phyloP scores from a whole-genome alignment of 2,113 vertebrate genomes.

The Pterocles gutturalis region DNA sequence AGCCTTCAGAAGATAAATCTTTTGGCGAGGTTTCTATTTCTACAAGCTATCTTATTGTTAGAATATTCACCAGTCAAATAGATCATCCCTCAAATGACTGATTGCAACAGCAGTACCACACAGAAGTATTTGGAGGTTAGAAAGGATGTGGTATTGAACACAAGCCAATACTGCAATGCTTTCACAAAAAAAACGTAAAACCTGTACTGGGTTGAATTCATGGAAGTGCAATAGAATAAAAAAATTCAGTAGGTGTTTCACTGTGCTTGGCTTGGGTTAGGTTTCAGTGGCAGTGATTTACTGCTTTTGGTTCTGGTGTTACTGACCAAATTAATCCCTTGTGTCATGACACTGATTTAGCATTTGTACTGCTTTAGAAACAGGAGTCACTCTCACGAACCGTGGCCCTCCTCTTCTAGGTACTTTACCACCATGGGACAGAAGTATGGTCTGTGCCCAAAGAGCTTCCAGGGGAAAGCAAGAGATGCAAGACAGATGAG shows the following conservation, averaged over 20 bases:
- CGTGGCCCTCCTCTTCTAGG: background rate
- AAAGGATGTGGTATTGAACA: background rate
- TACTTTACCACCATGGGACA: background rate
- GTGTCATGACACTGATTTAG: background rate
- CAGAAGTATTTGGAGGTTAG: background rate
- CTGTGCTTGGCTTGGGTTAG: background rate
- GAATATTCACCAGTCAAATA: constrained; percentile 22
- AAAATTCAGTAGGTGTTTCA: background rate
- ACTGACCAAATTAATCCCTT: background rate
- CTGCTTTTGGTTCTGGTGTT: background rate
- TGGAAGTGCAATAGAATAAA: background rate
- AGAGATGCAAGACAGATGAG: background rate
- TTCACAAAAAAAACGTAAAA: background rate
- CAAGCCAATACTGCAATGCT: background rate
- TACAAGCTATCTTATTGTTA: constrained; percentile 7
- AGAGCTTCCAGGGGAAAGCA: background rate
- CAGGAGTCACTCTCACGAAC: background rate
- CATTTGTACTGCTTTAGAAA: background rate
- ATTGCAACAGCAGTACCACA: background rate
- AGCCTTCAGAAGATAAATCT: background rate
- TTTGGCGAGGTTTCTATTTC: constrained; percentile 25
- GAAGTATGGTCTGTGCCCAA: background rate
- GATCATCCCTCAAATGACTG: constrained; percentile 8
- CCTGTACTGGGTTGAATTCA: background rate
- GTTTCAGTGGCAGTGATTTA: background rate